These are phyloP conservation scores for Coccyzus lansbergi DNA, from an alignment of 2,797 vertebrate species.

Conservation along the genomic window DNA sequence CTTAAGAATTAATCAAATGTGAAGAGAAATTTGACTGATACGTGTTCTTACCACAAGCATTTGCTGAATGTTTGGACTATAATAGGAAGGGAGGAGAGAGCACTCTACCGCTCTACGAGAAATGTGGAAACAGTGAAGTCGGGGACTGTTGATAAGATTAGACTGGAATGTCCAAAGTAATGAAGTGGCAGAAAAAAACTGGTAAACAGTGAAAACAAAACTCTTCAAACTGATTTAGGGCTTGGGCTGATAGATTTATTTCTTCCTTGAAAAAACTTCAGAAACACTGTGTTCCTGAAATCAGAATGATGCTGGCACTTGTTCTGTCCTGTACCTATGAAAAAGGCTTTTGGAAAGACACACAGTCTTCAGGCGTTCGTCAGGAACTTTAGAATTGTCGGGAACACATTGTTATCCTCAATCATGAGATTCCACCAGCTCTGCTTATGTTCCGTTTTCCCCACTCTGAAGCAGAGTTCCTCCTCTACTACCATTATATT, in stretches of 20 bases:
- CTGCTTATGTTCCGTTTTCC: not conserved
- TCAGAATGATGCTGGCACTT: not conserved
- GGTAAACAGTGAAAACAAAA: not conserved
- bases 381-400: not conserved
- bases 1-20: not conserved
- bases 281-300: not conserved
- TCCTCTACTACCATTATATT: not conserved
- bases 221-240: not conserved
- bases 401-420: not conserved
- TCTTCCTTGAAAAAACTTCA: not conserved
- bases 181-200: not conserved
- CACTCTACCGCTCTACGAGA: not conserved
- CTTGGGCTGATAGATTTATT: not conserved
- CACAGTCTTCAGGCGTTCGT: rapidly evolving
- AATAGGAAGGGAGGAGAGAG: not conserved
- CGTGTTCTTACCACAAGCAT: not conserved
- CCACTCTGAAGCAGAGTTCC: not conserved
- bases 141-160: constrained; percentile 35
- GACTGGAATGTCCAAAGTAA: constrained; percentile 23
- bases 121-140: not conserved
- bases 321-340: not conserved
- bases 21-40: not conserved
- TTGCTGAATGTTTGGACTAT: constrained; percentile 18
- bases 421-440: not conserved
- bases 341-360: not conserved